Base-by-base conservation (phyloP, 2,113 vertebrate genomes). In the Dasyurus viverrinus region DNA sequence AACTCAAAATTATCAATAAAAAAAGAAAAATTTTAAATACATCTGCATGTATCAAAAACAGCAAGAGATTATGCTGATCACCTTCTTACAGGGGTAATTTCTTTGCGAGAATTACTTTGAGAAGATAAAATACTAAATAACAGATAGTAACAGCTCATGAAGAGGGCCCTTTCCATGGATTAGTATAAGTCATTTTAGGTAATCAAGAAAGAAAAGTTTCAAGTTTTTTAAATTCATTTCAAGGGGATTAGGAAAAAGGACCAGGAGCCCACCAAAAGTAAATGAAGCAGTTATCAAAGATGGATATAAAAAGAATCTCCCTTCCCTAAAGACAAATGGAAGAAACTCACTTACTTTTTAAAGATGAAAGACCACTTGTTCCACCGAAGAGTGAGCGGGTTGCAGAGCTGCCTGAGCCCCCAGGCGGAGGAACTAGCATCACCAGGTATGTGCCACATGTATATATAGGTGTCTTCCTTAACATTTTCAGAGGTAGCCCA, bases 301-400 rank as follows among this genome's bases (percentile, higher is more conserved):
- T 42, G 42, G n/a, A 14, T n/a, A 42, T n/a, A 84, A 84, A 42
- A 84, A 84, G n/a, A 42, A 23, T 1, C 19, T 7, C 0, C 19
- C 6, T 19, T 25, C 36, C 0, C 68, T 19, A 53, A 2, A 76
- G n/a, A 53, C 22, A 46, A 55, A 90, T 47, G n/a, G 93, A 94
- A 89, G 93, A 95, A 93, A 94, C 91, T 23, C 2, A 94, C 99
- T 98, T 99, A 99, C 99, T 99, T 99, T 99, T 99, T 94, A 99
- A 99, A 89, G 99, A 99, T 0, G 99, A 99, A 96, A 99, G 98
- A 96, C 99, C 99, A 96, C 99, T 99, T 94, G 99, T 99, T 55
- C 99, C 99, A 90, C 99, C 99, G 53, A 99, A 99, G 46, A 99
- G 98, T 0, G 99, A 99, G 55, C 99, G 99, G 0, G 99, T 99